These are phyloP conservation scores for Drosophila testacea DNA, from an alignment of 2,888 invertebrate species.

Conservation along the genomic window DNA sequence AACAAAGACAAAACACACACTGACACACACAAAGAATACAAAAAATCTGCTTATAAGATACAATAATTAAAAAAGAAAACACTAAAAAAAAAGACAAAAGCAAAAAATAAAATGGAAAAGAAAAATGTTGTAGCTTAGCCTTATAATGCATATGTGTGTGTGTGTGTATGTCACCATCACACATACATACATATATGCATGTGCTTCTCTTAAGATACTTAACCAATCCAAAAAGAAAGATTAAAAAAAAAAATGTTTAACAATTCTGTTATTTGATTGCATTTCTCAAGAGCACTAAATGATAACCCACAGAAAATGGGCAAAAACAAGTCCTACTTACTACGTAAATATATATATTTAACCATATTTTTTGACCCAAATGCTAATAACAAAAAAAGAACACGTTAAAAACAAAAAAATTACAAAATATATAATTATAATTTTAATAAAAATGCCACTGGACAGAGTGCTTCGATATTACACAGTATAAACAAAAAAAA, in stretches of 20 bases:
- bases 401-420: conserved; percentile 46
- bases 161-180: conserved; percentile 15
- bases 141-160: conserved; percentile 19
- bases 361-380: conserved; percentile 47
- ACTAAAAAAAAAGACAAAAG: conserved; percentile 3
- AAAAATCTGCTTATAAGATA: conserved; percentile 38
- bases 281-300: conserved; percentile 61
- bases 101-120: conserved; percentile 7
- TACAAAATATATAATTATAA: conserved; percentile 24
- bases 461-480: conserved; percentile 74
- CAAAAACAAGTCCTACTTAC: conserved; percentile 47
- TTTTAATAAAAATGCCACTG: conserved; percentile 41
- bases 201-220: conserved; percentile 54
- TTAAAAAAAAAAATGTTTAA: conserved; percentile 38
- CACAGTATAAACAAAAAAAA: conserved; percentile 48
- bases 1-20: conserved; percentile 44
- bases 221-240: conserved; percentile 39
- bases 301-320: conserved; percentile 40
- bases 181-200: conserved; percentile 29
- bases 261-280: conserved; percentile 61
- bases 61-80: conserved; percentile 5
- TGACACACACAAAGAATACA: conserved; percentile 27
- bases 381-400: conserved; percentile 23
- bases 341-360: conserved; percentile 38
- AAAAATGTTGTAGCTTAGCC: conserved; percentile 54